Percentiles rank a stretch among this genome's conserved stretches.
phyloP scores from a whole-genome alignment of 2,113 vertebrate species.

The Pandion haliaetus region DNA sequence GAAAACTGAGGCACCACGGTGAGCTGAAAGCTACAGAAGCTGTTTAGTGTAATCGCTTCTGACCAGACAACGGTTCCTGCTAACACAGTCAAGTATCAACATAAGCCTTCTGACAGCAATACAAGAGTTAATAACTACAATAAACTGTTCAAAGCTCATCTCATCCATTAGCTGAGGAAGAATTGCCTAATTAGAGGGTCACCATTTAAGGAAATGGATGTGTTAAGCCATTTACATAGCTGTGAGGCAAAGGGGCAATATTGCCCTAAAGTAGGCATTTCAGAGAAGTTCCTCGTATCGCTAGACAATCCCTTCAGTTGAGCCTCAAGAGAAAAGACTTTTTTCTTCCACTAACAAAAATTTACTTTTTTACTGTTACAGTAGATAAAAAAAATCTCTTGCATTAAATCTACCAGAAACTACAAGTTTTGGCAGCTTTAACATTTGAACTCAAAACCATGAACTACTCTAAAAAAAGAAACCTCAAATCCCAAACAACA shows the following conservation, averaged over 20 bases:
- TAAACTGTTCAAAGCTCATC: background rate
- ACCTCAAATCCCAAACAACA: background rate
- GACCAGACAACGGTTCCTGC: background rate
- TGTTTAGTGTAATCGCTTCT: background rate
- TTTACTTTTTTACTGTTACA: background rate
- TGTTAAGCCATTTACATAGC: background rate
- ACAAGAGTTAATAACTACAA: background rate
- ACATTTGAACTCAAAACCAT: background rate
- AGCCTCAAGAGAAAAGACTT: background rate
- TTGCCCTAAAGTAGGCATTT: background rate
- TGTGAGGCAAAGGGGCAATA: background rate
- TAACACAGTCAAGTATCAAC: background rate
- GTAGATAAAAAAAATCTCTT: background rate
- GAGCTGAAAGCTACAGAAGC: background rate
- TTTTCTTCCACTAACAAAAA: background rate
- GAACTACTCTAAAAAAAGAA: background rate
- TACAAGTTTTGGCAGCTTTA: background rate
- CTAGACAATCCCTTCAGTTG: background rate
- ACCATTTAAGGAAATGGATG: background rate
- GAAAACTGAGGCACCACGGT: background rate
- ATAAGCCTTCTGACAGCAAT: background rate
- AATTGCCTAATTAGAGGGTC: background rate
- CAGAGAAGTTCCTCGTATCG: background rate
- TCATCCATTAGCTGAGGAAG: background rate
- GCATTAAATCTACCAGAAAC: background rate